Conservation (phyloP, 2,888 invertebrate species). For the Orthosia cruda region DNA sequence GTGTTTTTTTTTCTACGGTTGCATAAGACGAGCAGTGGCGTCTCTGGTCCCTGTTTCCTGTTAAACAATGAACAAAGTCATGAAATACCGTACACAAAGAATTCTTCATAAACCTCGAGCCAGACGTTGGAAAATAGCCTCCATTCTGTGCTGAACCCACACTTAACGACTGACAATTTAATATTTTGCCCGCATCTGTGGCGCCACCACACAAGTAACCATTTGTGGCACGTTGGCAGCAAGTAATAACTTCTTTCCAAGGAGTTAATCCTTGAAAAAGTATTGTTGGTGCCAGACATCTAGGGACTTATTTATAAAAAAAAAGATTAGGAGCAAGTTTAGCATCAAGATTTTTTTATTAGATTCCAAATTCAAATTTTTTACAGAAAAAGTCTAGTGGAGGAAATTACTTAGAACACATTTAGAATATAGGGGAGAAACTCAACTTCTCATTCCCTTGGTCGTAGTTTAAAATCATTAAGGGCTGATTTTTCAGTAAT, state of each 20-base stretch:
- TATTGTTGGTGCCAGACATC: not conserved
- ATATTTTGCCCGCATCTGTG: constrained; percentile 34
- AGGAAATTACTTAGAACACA: no score
- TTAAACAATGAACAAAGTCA: constrained; percentile 14
- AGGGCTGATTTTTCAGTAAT: no score
- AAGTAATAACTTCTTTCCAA: not conserved
- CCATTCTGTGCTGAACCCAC: constrained; percentile 5
- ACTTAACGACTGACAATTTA: constrained; percentile 29
- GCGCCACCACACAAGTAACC: not conserved
- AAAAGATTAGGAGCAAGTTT: no score
- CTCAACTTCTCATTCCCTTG: no score
- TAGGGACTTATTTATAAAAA: no score
- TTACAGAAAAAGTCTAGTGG: no score
- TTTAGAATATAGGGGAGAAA: no score
- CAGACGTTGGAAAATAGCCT: not conserved
- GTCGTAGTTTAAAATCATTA: no score
- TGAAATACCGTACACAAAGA: not conserved
- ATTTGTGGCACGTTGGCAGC: constrained; percentile 12
- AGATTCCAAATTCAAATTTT: no score
- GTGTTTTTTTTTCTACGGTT: no score
- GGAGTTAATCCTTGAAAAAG: not conserved
- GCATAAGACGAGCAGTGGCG: not conserved
- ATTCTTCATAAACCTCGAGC: not conserved
- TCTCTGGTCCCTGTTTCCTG: not conserved
- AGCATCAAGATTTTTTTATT: no score